Evolutionary conservation across 2,888 invertebrate species (phyloP).

Genomic region (Microctonus aethiopoides): DNA sequence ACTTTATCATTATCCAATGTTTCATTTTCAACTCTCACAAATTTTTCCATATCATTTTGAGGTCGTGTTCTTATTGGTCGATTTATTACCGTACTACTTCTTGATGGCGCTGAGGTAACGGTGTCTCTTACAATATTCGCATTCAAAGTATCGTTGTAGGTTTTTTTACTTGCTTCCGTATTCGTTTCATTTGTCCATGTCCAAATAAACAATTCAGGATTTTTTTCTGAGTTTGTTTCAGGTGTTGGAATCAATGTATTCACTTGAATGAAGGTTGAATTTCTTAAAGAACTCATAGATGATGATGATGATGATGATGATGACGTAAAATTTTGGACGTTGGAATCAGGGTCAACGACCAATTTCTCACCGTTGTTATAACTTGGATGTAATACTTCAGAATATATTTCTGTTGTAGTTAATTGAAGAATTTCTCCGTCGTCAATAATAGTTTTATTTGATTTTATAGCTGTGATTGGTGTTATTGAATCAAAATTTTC

Average conservation of each 20-base stretch:
- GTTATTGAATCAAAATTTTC: not conserved
- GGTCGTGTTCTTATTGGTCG: constrained; percentile 77
- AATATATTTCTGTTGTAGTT: constrained; percentile 50
- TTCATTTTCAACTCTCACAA: constrained; percentile 37
- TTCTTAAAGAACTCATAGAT: constrained; percentile 12
- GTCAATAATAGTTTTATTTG: not conserved
- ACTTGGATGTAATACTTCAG: constrained; percentile 49
- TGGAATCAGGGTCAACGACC: constrained; percentile 26
- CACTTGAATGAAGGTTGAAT: constrained; percentile 53
- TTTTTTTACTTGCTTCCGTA: constrained; percentile 47
- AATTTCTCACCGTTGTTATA: constrained; percentile 50
- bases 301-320: not conserved
- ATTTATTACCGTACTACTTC: constrained; percentile 82
- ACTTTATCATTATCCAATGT: constrained; percentile 2
- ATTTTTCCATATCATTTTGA: constrained; percentile 63
- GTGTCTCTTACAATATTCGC: constrained; percentile 62
- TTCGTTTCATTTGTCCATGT: constrained; percentile 31
- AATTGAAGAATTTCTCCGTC: not conserved
- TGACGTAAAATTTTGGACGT: not conserved
- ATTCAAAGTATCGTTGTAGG: constrained; percentile 60
- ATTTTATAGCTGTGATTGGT: not conserved
- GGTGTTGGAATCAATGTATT: constrained; percentile 44
- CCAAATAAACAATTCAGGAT: constrained; percentile 32
- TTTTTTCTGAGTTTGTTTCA: not conserved
- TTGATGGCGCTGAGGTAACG: constrained; percentile 79